A percentile compares a stretch with the other conserved stretches of the same genome.
Conservation (phyloP, 2,113 vertebrate genomes). For the Odocoileus hemionus region DNA sequence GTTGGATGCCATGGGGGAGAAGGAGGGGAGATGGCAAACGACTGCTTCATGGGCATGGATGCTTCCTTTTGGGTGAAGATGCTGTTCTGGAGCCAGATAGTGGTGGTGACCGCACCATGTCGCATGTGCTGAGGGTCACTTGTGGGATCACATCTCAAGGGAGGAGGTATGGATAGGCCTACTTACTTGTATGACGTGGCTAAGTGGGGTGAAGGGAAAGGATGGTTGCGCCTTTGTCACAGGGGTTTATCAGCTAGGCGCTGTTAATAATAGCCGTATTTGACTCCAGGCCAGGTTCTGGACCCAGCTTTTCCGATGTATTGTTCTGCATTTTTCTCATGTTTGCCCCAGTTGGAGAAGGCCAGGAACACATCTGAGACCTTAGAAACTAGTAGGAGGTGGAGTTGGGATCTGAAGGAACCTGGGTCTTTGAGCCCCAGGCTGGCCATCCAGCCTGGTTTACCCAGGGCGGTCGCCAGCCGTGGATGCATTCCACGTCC, state of each 20-base stretch:
- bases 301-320: not conserved
- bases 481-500: fast-evolving
- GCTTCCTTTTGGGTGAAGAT: not conserved
- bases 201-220: not conserved
- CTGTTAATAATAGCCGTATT: fast-evolving
- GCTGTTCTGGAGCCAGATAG: not conserved
- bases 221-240: too few species aligned
- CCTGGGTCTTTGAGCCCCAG: not conserved
- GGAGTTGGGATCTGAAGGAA: not conserved
- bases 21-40: fast-evolving
- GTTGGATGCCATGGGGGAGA: not conserved
- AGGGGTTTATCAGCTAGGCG: not conserved
- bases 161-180: not conserved
- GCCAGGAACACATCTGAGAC: not conserved
- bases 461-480: not conserved
- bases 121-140: not conserved
- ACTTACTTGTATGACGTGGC: not conserved
- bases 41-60: not conserved
- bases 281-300: not conserved
- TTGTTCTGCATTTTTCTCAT: not conserved
- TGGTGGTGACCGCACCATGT: fast-evolving
- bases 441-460: not conserved
- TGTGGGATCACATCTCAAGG: not conserved
- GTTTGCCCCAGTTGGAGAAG: not conserved
- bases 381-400: not conserved